Evolutionary conservation across 2,888 invertebrate genomes (phyloP), one percentile per base, ranked within the genome.

Genomic region (Mythimna albipuncta): DNA sequence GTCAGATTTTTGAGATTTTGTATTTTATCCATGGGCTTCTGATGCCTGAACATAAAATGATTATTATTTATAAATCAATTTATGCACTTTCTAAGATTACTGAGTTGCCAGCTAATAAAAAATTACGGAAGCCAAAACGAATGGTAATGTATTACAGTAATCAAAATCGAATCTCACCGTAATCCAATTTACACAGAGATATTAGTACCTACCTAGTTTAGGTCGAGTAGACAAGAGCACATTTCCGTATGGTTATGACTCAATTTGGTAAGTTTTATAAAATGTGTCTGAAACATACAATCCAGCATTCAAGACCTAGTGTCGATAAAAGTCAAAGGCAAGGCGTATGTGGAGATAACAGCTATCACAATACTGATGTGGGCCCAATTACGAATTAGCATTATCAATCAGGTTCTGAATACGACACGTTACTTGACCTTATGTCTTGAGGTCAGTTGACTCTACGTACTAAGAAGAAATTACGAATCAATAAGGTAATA

Each of bases 231-330:
- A 19, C 21, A 44, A 65, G 50, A 64, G 57, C 32, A 50, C 41
- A 66, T 19, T 5, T 35, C 75, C 50, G 50, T 9, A 13, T 16
- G 35, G 10, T n/a, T n/a, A 47, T 16, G 16, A 68, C 44, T 61
- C 11, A 26, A 59, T 54, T 13, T 52, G 13, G 52, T 35, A 35
- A 73, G 26, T 35, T 32, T 52, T 50, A 65, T 52, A 64, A 55
- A 74, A 44, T 64, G 21, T 65, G 41, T 32, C 50, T 52, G 26
- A 63, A 69, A 32, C 50, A 54, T 58, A 81, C 81, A 69, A 69
- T 69, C 47, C 62, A 55, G 26, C 63, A 54, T 75, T 81, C 78
- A 78, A 69, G 81, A 78, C 64, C 77, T 68, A 54, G 68, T 69
- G 57, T 52, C 69, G 65, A 78, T 81, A 69, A 52, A 72, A 65